A percentile compares a stretch with the other conserved stretches of the same genome.
Conservation (phyloP, 2,888 invertebrate species). For the Plagiodera versicolora region DNA sequence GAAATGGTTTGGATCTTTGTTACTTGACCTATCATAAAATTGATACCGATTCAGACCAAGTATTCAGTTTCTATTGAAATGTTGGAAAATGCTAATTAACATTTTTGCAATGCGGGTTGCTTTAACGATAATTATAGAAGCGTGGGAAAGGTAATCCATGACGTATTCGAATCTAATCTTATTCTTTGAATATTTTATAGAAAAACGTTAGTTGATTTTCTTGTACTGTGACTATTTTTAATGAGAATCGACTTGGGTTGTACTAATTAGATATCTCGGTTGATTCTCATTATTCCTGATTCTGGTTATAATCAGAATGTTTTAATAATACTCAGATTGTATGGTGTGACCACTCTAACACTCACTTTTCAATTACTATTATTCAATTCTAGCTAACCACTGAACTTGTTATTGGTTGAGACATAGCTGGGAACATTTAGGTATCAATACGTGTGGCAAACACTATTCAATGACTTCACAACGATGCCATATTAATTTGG, state of each 20-base stretch:
- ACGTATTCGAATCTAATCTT: background rate
- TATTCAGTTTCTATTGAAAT: background rate
- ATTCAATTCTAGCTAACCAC: too few species aligned
- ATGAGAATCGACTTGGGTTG: background rate
- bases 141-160: background rate
- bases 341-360: too few species aligned
- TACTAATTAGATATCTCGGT: background rate
- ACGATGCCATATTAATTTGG: too few species aligned
- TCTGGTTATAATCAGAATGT: too few species aligned
- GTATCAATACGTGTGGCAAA: too few species aligned
- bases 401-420: too few species aligned
- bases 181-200: background rate
- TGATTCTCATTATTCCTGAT: background rate
- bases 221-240: background rate
- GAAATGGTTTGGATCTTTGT: too few species aligned
- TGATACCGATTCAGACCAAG: background rate
- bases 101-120: background rate
- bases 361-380: too few species aligned
- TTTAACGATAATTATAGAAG: background rate
- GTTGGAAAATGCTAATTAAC: background rate
- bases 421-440: too few species aligned
- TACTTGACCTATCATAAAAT: too few species aligned
- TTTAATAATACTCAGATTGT: too few species aligned
- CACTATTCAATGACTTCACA: too few species aligned
- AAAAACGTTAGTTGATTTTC: background rate